Conservation (phyloP, 1,140 invertebrate species). For the Drosophila auraria region DNA sequence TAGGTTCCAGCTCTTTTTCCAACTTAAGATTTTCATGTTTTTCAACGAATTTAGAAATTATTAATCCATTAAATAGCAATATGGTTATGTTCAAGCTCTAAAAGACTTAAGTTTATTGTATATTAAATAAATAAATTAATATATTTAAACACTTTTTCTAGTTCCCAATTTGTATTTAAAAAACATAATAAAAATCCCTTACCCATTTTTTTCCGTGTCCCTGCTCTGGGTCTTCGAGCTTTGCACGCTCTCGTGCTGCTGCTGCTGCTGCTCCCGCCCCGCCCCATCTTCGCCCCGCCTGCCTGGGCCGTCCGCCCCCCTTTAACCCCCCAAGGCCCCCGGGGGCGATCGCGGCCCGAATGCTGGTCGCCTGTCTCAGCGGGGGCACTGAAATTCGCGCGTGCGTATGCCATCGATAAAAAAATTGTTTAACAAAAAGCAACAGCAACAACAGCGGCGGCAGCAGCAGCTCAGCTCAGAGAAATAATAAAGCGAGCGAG, state of each 20-base stretch:
- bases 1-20: too few species aligned
- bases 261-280: conserved; percentile 53
- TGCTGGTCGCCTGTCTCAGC: conserved; percentile 67
- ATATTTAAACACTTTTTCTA: not conserved
- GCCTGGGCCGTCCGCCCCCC: not conserved
- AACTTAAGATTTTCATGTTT: too few species aligned
- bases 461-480: conserved; percentile 14
- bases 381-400: conserved; percentile 80
- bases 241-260: conserved; percentile 79
- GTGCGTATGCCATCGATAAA: conserved; percentile 83
- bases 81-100: too few species aligned
- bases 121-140: not conserved
- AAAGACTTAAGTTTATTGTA: too few species aligned
- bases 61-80: too few species aligned
- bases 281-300: not conserved
- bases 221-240: conserved; percentile 65
- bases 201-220: conserved; percentile 26
- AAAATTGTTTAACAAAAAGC: conserved; percentile 78
- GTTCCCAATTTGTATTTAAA: not conserved
- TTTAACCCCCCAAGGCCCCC: conserved; percentile 9
- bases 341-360: conserved; percentile 55
- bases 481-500: conserved; percentile 68
- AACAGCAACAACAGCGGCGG: conserved; percentile 39
- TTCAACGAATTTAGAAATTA: too few species aligned
- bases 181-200: not conserved